These are phyloP conservation scores for Actinostola sp. DNA, from an alignment of 92 coral and sea anemone genomes.

Conservation along the genomic window DNA sequence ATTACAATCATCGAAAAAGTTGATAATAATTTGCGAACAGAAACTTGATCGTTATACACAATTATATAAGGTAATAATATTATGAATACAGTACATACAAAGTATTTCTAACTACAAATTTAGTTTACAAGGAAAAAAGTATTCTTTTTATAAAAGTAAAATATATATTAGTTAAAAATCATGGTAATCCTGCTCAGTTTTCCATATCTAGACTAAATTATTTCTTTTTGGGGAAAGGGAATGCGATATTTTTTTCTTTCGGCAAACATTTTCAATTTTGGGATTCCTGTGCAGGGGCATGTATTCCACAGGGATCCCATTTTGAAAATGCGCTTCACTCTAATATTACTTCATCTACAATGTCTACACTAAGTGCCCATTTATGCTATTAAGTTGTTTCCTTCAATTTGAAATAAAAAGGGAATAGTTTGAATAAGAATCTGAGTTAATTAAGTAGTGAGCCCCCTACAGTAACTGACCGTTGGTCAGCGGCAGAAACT, in stretches of 20 bases:
- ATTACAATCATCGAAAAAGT: constrained; percentile 20
- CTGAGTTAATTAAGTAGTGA: neutral
- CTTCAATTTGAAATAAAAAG: neutral
- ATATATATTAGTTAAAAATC: constrained; percentile 46
- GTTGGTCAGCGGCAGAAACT: constrained; percentile 78
- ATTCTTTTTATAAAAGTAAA: constrained; percentile 40
- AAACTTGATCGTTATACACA: constrained; percentile 17
- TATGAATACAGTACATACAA: constrained; percentile 26
- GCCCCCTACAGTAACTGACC: constrained; percentile 73
- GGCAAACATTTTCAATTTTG: neutral
- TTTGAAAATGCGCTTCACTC: neutral
- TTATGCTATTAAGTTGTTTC: neutral
- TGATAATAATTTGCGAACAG: constrained; percentile 20
- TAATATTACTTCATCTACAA: neutral
- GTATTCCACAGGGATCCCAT: neutral
- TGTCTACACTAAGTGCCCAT: constrained; percentile 5
- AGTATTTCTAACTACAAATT: constrained; percentile 6
- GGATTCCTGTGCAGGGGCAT: constrained; percentile 15
- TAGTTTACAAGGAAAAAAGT: neutral
- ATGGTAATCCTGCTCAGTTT: too few species aligned
- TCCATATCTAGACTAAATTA: constrained; percentile 6
- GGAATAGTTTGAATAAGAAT: neutral
- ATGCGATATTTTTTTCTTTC: neutral
- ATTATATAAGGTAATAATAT: constrained; percentile 2
- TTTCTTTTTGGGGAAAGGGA: neutral